phyloP scores from a whole-genome alignment of 2,113 vertebrate genomes.

The Bubalus kerabau region DNA sequence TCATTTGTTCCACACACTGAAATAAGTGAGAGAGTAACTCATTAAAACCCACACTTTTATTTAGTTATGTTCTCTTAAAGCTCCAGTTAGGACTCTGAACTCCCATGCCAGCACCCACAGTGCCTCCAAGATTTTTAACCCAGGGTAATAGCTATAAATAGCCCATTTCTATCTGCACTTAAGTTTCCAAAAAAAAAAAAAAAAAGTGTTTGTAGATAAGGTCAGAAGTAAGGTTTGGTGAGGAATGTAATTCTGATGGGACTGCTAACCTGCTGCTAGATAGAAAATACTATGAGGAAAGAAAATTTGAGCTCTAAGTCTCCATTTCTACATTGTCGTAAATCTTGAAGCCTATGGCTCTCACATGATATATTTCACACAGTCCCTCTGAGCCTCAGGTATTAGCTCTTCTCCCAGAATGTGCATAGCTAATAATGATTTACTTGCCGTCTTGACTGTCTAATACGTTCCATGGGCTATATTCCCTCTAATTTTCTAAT shows the following conservation, averaged over 20 bases:
- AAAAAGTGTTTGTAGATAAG: not conserved
- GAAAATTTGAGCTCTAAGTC: not conserved
- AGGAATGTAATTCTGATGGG: not conserved
- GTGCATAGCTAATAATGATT: not conserved
- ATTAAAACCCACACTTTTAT: not conserved
- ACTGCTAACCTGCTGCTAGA: not conserved
- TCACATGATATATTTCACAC: not conserved
- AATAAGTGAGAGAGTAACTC: not conserved
- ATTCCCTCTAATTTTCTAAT: not conserved
- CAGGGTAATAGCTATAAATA: not conserved
- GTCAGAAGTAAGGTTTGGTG: not conserved
- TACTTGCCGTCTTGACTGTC: not conserved
- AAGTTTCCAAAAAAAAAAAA: not conserved
- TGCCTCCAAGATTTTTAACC: not conserved
- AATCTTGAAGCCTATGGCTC: not conserved
- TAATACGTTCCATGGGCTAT: not conserved
- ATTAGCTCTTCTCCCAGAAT: not conserved
- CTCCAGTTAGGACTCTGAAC: not conserved
- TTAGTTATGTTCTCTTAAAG: not conserved
- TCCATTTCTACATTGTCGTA: not conserved
- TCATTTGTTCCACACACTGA: not conserved
- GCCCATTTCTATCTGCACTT: not conserved
- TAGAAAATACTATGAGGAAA: not conserved
- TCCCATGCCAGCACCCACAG: not conserved
- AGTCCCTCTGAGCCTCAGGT: not conserved